Evolutionary conservation across 2,888 invertebrate species (phyloP).

Genomic region (Tetanocera ferruginea): DNA sequence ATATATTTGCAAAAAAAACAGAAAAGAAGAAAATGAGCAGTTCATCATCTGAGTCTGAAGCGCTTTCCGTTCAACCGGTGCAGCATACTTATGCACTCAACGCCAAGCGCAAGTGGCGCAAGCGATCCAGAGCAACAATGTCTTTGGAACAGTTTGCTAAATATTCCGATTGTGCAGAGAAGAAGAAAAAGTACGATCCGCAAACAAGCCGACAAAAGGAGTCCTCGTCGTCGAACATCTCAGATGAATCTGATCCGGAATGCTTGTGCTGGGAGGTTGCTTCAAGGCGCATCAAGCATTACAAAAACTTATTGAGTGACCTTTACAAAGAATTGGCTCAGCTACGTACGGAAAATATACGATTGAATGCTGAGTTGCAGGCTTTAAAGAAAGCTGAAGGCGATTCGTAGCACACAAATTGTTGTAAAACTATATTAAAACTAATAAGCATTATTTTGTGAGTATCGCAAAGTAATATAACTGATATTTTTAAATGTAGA

Average conservation of each 20-base stretch:
- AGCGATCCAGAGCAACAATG: not conserved
- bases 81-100: not conserved
- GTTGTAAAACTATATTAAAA: too few species aligned
- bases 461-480: too few species aligned
- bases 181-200: slow-evolving; percentile 2
- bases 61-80: not conserved
- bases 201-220: not conserved
- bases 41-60: slow-evolving; percentile 4
- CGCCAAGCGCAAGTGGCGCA: not conserved
- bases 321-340: not conserved
- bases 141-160: not conserved
- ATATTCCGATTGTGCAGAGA: slow-evolving; percentile 20
- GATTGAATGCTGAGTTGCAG: not conserved
- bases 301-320: not conserved
- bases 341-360: not conserved
- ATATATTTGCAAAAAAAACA: not conserved
- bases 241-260: slow-evolving; percentile 12
- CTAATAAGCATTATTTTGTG: too few species aligned
- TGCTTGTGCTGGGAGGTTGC: slow-evolving; percentile 27
- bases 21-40: not conserved
- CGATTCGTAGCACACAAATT: not conserved
- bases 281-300: not conserved
- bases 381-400: not conserved
- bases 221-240: not conserved
- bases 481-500: too few species aligned